Evolutionary conservation across 2,888 invertebrate species (phyloP).

Genomic region (Limenitis camilla): DNA sequence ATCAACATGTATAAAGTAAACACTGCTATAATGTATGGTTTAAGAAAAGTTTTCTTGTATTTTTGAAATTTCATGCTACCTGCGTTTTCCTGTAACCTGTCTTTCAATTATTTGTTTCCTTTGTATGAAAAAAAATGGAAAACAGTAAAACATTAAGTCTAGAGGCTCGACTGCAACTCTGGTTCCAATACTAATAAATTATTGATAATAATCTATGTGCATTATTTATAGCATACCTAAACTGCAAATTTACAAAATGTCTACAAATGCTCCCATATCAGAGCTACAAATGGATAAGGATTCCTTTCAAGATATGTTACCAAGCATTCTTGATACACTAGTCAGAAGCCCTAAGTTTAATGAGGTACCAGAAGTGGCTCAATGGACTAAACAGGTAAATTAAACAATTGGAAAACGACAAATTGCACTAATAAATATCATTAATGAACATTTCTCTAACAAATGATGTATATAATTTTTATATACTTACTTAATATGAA

Average conservation of each 20-base stretch:
- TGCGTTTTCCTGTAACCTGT: neutral
- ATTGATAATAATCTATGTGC: neutral
- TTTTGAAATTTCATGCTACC: too few relatives aligned
- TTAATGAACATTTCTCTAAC: too few relatives aligned
- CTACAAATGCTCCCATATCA: conserved; percentile 43
- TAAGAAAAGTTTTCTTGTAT: too few relatives aligned
- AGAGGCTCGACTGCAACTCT: too few relatives aligned
- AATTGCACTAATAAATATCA: neutral
- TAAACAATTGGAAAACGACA: too few relatives aligned
- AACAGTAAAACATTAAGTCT: too few relatives aligned
- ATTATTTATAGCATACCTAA: conserved; percentile 13
- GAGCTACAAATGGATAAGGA: conserved; percentile 48
- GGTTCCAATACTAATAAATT: too few relatives aligned
- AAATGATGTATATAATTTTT: too few relatives aligned
- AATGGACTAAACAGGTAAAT: conserved; percentile 50
- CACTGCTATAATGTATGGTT: too few relatives aligned
- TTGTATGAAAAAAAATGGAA: too few relatives aligned
- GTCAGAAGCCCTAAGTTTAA: conserved; percentile 38
- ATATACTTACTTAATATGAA: too few relatives aligned
- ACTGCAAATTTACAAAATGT: conserved; percentile 13
- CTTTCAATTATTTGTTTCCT: neutral
- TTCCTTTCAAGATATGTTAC: conserved; percentile 49
- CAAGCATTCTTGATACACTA: conserved; percentile 44
- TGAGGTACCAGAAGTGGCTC: conserved; percentile 45
- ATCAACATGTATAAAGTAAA: too few relatives aligned